Percentiles rank a stretch among this genome's conserved stretches.
Evolutionary conservation across 2,888 invertebrate genomes (phyloP).

Genomic region (Eupsilia transversa): DNA sequence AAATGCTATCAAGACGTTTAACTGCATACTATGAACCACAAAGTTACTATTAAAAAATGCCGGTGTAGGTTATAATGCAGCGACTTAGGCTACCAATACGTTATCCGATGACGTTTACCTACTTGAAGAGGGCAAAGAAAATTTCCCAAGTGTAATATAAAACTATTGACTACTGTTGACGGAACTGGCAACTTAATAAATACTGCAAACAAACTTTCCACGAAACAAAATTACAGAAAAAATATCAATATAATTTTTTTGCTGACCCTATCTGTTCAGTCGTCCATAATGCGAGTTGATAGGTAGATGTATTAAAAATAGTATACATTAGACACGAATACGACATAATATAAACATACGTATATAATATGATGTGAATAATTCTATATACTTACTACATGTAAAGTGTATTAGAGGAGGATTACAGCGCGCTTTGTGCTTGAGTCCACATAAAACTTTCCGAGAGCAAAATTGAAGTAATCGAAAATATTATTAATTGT

Average conservation of each 20-base stretch:
- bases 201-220: background rate
- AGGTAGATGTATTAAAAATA: slow-evolving; percentile 91
- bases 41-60: too few species aligned
- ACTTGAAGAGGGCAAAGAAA: background rate
- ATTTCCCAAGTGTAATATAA: background rate
- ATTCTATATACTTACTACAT: slow-evolving; percentile 42
- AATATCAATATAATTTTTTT: slow-evolving; percentile 64
- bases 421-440: slow-evolving; percentile 75
- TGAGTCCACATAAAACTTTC: slow-evolving; percentile 4
- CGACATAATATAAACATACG: slow-evolving; percentile 82
- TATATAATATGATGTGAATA: slow-evolving; percentile 52
- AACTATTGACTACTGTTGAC: background rate
- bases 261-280: slow-evolving; percentile 82
- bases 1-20: background rate
- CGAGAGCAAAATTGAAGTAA: background rate
- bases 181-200: too few species aligned
- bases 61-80: background rate
- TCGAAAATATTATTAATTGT: slow-evolving; percentile 8
- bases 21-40: background rate
- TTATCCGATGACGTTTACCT: background rate
- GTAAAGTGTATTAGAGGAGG: slow-evolving; percentile 74
- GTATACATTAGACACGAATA: slow-evolving; percentile 89
- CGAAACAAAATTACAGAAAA: background rate
- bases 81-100: background rate
- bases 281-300: slow-evolving; percentile 91